Base-by-base conservation (phyloP, 30 jellyfish, hydroid and myxozoan species). In the Hydra vulgaris region DNA sequence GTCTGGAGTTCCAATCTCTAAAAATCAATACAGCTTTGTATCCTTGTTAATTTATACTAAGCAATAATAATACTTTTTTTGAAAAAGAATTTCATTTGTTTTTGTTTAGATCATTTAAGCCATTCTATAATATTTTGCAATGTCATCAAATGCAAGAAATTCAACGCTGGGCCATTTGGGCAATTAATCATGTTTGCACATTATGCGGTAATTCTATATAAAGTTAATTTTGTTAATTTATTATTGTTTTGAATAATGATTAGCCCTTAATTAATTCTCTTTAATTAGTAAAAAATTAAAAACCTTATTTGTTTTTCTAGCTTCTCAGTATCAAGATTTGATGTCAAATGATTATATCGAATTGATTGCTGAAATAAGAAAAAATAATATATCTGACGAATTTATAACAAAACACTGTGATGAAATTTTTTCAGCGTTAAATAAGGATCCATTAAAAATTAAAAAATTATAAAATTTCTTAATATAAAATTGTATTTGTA, bases 111-210 rank as follows among this genome's bases (percentile, higher is more conserved):
- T 89, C 97, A 4, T 89, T 89, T 81, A 85, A 82, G 73, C 97
- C 97, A 17, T 89, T 89, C 68, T 84, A 79, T 15, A 90, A 88
- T 17, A 79, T 89, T 18, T 77, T 89, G 78, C 89, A 81, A 21
- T 85, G 94, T 15, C 77, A 86, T 26, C 74, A 79, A 18, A 71
- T 79, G 20, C 89, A 87, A 16, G 80, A 87, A 21, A 89, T 89
- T 17, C 97, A 89, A 82, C 83, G 72, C 25, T 89, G 95, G 66
- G 95, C 97, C 1, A 25, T 89, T 23, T 89, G 97, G 97, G 97
- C 97, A 15, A 89, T 89, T 27, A 95, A 89, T 40, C 97, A 89
- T 83, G 97, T 89, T 68, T 89, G 97, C 95, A 75, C 97, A 15
- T 84, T 85, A 4, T 77, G 89, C 84, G 77, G 97, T 89, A 82